These are phyloP conservation scores for Pelecanus crispus DNA, from an alignment of 2,113 vertebrate genomes.

Conservation along the genomic window DNA sequence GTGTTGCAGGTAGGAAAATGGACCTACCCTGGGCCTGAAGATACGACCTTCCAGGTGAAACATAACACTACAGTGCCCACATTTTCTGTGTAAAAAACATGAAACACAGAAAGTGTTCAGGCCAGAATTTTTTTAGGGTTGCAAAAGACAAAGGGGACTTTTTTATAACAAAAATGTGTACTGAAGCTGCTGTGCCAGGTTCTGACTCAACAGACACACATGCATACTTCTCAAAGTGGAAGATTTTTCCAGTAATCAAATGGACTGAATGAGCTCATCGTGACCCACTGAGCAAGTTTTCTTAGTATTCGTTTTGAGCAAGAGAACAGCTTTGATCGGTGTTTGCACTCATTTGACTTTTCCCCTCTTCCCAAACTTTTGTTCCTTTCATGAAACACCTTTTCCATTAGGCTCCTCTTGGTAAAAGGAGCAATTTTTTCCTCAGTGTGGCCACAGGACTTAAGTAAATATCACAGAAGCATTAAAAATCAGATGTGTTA, in stretches of 20 bases:
- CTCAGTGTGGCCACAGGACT: background rate
- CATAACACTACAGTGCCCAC: background rate
- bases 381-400: slow-evolving; percentile 14
- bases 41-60: background rate
- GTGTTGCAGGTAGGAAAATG: background rate
- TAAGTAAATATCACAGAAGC: background rate
- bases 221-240: slow-evolving; percentile 32
- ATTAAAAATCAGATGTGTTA: background rate
- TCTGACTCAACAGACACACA: slow-evolving; percentile 58
- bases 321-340: slow-evolving; percentile 20
- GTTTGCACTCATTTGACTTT: slow-evolving; percentile 46
- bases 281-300: slow-evolving; percentile 60
- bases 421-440: background rate
- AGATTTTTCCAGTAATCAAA: slow-evolving; percentile 61
- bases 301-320: slow-evolving; percentile 36
- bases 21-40: background rate
- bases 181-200: slow-evolving; percentile 27
- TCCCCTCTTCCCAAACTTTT: slow-evolving; percentile 35
- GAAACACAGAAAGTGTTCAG: background rate
- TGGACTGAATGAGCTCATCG: slow-evolving; percentile 54
- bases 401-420: background rate
- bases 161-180: slow-evolving; percentile 44
- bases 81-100: background rate
- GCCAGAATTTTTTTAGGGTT: background rate
- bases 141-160: slow-evolving; percentile 32